Conservation (phyloP, 1,140 invertebrate species). For the Tetraneura akinire region DNA sequence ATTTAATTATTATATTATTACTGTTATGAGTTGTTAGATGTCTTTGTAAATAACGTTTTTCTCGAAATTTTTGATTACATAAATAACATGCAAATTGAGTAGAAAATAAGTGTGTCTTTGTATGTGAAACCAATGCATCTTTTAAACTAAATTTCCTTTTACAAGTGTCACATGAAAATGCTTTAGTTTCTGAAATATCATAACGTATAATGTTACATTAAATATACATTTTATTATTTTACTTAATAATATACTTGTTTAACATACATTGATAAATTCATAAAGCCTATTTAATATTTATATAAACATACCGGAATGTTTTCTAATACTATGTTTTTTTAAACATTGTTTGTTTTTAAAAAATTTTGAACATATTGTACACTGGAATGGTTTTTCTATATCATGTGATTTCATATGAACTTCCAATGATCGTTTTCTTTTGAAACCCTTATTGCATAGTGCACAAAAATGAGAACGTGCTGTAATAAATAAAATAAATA, state of each 20-base stretch:
- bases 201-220: no score
- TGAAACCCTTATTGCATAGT: conserved; percentile 30
- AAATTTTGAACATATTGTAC: conserved; percentile 42
- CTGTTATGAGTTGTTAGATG: conserved; percentile 41
- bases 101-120: conserved; percentile 31
- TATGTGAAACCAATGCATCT: conserved; percentile 43
- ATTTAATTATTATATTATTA: conserved; percentile 12
- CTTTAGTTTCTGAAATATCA: conserved; percentile 26
- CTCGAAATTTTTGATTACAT: conserved; percentile 39
- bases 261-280: not conserved
- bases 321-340: conserved; percentile 41
- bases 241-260: not conserved
- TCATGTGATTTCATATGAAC: conserved; percentile 42
- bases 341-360: conserved; percentile 43
- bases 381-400: conserved; percentile 41
- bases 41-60: conserved; percentile 47
- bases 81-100: conserved; percentile 45
- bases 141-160: conserved; percentile 41
- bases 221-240: no score
- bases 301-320: conserved; percentile 38
- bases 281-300: not conserved
- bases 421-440: conserved; percentile 47
- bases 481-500: not conserved
- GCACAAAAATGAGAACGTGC: conserved; percentile 44
- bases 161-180: conserved; percentile 41